Base-by-base conservation (phyloP, 2,888 invertebrate species). In the Molanna angustata region DNA sequence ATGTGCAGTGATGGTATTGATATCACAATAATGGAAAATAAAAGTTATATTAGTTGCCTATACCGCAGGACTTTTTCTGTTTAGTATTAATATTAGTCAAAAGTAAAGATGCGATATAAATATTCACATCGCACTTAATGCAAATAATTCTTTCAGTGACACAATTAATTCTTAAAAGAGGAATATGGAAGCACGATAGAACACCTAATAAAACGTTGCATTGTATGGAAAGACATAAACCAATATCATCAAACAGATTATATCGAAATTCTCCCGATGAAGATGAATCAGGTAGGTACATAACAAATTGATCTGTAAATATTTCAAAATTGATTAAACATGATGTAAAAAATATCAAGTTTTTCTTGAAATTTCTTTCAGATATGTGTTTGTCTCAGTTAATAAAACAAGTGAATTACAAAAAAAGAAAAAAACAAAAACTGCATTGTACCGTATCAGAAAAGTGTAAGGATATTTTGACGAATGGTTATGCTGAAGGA, bases 401-500 rank as follows among this genome's bases (percentile, higher is more conserved):
- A 27, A 51, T 13, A 66, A 66, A 43, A 20, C 52, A 19, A 33
- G 62, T 44, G 60, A 67, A 61, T 44, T 64, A 19, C 14, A 49
- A 60, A 49, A 22, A 21, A 49, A 20, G 13, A 11, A 21, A 17
- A 13, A 16, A 3, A 22, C 7, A 16, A 18, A 16, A 32, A 33
- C 21, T 54, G 54, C 27, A 4, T 42, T 2, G 43, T n/a, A n/a
- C n/a, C n/a, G n/a, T 49, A 11, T 49, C 54, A 6, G 27, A 21
- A 14, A 39, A 42, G 3, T 65, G 65, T 43, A 37, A 49, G 18
- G 1, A 49, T 9, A 52, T 54, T 19, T 60, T 64, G 45, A 61
- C 59, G 11, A 49, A 62, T 4, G 64, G 67, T 48, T 35, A 52
- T 2, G 40, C 66, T 13, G 62, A 65, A 19, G 70, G 68, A 27